Conservation (phyloP, 2,888 invertebrate genomes). For the Lasioglossum marginatum region DNA sequence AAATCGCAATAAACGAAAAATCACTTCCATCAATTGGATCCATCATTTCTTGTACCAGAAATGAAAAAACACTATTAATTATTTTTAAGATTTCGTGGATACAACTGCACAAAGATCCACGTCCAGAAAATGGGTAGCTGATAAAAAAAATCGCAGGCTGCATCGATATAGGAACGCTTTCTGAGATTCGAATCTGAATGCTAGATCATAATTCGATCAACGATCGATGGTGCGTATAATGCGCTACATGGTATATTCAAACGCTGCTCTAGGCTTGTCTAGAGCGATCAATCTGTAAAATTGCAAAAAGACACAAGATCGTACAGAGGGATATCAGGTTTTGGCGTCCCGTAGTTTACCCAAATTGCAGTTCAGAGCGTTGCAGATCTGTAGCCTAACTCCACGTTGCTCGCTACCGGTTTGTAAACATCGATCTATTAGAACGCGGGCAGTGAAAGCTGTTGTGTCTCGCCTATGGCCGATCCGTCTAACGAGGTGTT, state of each 20-base stretch:
- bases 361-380: constrained; percentile 52
- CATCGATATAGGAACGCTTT: neutral
- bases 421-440: constrained; percentile 68
- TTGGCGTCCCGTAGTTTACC: constrained; percentile 40
- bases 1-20: no score
- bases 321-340: constrained; percentile 37
- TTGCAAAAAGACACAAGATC: neutral
- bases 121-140: no score
- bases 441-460: constrained; percentile 49
- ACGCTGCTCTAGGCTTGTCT: neutral
- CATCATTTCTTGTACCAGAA: no score
- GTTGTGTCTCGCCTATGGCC: constrained; percentile 52
- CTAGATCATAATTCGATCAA: neutral
- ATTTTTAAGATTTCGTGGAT: no score
- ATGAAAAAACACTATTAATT: no score
- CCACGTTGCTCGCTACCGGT: constrained; percentile 35
- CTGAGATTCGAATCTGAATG: neutral
- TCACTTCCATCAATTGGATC: no score
- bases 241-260: neutral
- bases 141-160: neutral
- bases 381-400: constrained; percentile 40
- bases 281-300: neutral
- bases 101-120: no score
- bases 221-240: neutral
- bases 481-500: constrained; percentile 53